Base-by-base conservation (phyloP, 2,888 invertebrate genomes). In the Pogonocherus hispidulus region DNA sequence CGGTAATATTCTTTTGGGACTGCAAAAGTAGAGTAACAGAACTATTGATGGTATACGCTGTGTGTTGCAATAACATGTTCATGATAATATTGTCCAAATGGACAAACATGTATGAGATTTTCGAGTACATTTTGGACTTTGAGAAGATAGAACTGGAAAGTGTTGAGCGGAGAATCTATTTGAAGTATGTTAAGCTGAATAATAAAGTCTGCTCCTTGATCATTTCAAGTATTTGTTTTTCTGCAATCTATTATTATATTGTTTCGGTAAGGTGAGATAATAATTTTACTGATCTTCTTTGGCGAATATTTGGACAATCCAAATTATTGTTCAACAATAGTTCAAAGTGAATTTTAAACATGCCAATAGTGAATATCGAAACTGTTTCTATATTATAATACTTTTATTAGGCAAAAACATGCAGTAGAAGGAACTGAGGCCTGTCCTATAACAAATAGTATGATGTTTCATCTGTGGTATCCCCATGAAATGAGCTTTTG, bases 401-500 rank as follows among this genome's bases (percentile, higher is more conserved):
- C 19, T 3, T 22, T 59, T 66, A 55, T 18, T 66, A 67, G 22
- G 22, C 3, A 49, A 23, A 60, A 41, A 2, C 4, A 20, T 6
- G 11, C 4, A 14, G 23, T 11, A 3, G 23, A 56, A 55, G 46
- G 55, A 4, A 57, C 59, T 9, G 57, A 65, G 22, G 20, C 62
- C 46, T 70, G 70, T 27, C 67, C 56, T 3, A 11, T 64, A 5
- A 47, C 49, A 2, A 62, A 49, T 14, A 67, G 70, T 6, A 27
- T 47, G n/a, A 49, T 65, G 14, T 70, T 60, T 23, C 64, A 70
- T 32, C 56, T 67, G 11, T 67, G 67, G 70, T 60, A 32, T 59
- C 67, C 1, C 65, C 65, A 27, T 51, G 8, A 27, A 27, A 27
- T 5, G 1, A 47, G 60, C 49, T 14, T 27, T 11, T 70, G 70